Evolutionary conservation across 2,113 vertebrate genomes (phyloP).

Genomic region (Asarcornis scutulata): DNA sequence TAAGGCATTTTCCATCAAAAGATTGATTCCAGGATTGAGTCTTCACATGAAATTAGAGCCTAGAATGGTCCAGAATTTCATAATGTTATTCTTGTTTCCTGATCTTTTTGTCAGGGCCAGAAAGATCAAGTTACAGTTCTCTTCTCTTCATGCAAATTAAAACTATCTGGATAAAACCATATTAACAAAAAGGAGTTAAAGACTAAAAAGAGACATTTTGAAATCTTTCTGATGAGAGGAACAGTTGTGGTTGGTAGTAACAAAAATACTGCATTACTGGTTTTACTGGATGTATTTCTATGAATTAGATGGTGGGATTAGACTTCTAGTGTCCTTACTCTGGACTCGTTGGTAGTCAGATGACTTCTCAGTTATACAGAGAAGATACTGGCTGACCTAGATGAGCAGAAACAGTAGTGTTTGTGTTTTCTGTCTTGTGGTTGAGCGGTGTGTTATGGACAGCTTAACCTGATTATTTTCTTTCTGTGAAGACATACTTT

Average conservation of each 20-base stretch:
- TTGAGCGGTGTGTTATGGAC: not conserved
- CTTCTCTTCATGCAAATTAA: not conserved
- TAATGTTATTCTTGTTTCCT: not conserved
- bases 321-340: not conserved
- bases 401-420: not conserved
- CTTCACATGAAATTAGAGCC: not conserved
- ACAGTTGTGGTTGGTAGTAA: not conserved
- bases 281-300: not conserved
- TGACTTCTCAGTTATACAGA: not conserved
- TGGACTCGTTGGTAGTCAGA: not conserved
- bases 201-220: not conserved
- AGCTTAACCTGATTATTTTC: not conserved
- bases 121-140: slow-evolving; percentile 15
- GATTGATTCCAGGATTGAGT: not conserved
- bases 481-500: not conserved
- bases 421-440: not conserved
- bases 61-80: not conserved
- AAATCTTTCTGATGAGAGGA: not conserved
- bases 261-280: not conserved
- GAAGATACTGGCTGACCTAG: not conserved
- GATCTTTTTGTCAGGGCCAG: not conserved
- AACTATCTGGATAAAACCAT: not conserved
- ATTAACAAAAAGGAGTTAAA: not conserved
- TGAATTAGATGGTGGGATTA: not conserved
- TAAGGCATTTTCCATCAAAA: not conserved